Evolutionary conservation across 1,140 invertebrate genomes (phyloP).

Genomic region (Atopsyche davidsoni): DNA sequence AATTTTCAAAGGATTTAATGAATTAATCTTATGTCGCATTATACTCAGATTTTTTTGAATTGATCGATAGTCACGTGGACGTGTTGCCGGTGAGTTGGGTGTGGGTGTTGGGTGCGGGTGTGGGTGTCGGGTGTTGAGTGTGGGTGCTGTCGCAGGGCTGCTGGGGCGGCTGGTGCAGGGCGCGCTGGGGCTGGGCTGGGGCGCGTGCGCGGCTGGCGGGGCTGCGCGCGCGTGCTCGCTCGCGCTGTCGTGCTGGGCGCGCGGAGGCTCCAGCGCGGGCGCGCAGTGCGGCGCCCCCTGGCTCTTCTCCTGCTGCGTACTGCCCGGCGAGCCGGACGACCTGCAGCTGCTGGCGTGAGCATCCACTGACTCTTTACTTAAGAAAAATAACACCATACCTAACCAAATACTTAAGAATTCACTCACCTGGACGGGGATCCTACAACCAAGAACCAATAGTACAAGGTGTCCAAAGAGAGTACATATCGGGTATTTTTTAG

Average conservation of each 20-base stretch:
- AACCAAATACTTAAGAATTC: constrained; percentile 6
- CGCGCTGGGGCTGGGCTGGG: constrained; percentile 28
- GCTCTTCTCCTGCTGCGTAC: constrained; percentile 64
- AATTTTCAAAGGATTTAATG: too few species aligned
- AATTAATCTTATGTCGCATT: too few species aligned
- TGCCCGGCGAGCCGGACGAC: constrained; percentile 26
- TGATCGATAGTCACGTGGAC: too few species aligned
- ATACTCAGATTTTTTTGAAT: too few species aligned
- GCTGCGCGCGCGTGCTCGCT: constrained; percentile 57
- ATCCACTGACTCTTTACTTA: constrained; percentile 10
- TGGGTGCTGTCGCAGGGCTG: too few species aligned
- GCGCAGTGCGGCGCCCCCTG: constrained; percentile 57
- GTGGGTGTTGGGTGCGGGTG: too few species aligned
- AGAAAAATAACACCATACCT: constrained; percentile 1
- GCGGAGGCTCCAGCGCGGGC: constrained; percentile 54
- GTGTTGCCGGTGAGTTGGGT: too few species aligned
- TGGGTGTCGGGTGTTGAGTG: too few species aligned
- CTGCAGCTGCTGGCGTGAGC: constrained; percentile 24
- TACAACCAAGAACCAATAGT: background rate
- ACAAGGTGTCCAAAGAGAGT: background rate
- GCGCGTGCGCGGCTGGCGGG: constrained; percentile 52
- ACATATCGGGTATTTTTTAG: background rate
- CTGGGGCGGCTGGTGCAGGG: constrained; percentile 10
- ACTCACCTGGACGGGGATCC: background rate
- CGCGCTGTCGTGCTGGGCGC: constrained; percentile 65